Base-by-base conservation (phyloP, 2,113 vertebrate genomes). In the Lathamus discolor region DNA sequence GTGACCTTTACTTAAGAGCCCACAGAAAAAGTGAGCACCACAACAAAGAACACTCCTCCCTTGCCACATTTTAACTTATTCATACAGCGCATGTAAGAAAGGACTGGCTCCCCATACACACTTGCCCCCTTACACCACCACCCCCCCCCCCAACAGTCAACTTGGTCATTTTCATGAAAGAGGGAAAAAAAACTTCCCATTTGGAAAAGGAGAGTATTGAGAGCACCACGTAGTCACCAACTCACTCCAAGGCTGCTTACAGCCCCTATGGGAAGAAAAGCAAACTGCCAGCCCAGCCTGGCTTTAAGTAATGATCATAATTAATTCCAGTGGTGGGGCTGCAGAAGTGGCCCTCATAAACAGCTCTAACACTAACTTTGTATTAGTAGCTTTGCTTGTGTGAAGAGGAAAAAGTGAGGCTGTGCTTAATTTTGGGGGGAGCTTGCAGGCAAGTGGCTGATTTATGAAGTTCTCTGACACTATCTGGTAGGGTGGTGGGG, bases 131-230 rank as follows among this genome's bases (percentile, higher is more conserved):
- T 59, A 14, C 12, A 8, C 22, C 6, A 15, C 3, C 33, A 66
- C 28, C 22, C 18, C n/a, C 17, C 2, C 6, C 11, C 3, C 1
- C 7, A 2, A 2, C 8, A 11, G 0, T 3, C 0, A 54, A 72
- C 64, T 0, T 0, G 23, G 1, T 1, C 0, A 24, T 13, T 67
- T 43, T 1, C 37, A 75, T 1, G 1, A n/a, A 81, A 41, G 0
- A 1, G 2, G 6, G 22, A 23, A 24, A n/a, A 46, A 24, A 18
- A 44, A 46, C 39, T 92, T 90, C 14, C 80, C 72, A 0, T 10
- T 25, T 13, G 10, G 39, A 77, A 37, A 31, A 64, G 28, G 2
- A 73, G 35, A n/a, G 18, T 0, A 83, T 25, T 12, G 0, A 2
- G 10, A 75, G 1, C 11, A 29, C 2, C 12, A 0, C 4, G n/a